These are phyloP conservation scores for Macropodus opercularis DNA, from an alignment of 2,797 vertebrate genomes.

Conservation along the genomic window DNA sequence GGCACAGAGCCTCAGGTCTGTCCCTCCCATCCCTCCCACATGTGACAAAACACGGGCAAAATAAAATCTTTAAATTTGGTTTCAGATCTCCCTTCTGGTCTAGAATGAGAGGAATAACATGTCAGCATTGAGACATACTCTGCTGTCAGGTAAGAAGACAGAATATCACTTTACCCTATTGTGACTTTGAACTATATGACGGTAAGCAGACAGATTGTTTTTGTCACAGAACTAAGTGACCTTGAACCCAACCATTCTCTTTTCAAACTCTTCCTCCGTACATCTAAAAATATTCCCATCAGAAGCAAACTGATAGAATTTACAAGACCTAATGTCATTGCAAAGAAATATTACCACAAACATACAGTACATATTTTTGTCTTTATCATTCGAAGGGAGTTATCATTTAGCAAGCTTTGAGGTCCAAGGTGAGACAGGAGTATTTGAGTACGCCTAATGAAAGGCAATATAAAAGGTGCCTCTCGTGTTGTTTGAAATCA, in stretches of 20 bases:
- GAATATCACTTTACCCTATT: conserved; percentile 76
- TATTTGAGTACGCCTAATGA: conserved; percentile 80
- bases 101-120: conserved; percentile 75
- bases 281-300: conserved; percentile 82
- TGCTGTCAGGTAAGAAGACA: conserved; percentile 76
- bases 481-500: conserved; percentile 77
- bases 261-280: conserved; percentile 72
- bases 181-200: conserved; percentile 80
- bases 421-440: conserved; percentile 77
- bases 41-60: conserved; percentile 69
- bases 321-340: conserved; percentile 78
- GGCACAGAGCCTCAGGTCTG: conserved; percentile 45
- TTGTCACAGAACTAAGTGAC: conserved; percentile 77
- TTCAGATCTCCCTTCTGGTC: conserved; percentile 70
- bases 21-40: conserved; percentile 52
- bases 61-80: conserved; percentile 78
- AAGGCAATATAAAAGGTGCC: conserved; percentile 79
- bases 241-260: conserved; percentile 66
- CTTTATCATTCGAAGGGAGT: conserved; percentile 73
- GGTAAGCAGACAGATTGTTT: conserved; percentile 81
- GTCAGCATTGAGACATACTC: conserved; percentile 71
- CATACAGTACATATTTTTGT: conserved; percentile 76
- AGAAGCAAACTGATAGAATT: conserved; percentile 76
- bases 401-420: conserved; percentile 74
- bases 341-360: conserved; percentile 76